These are phyloP conservation scores for Eciton burchellii DNA, from an alignment of 1,140 invertebrate genomes.

Conservation along the genomic window DNA sequence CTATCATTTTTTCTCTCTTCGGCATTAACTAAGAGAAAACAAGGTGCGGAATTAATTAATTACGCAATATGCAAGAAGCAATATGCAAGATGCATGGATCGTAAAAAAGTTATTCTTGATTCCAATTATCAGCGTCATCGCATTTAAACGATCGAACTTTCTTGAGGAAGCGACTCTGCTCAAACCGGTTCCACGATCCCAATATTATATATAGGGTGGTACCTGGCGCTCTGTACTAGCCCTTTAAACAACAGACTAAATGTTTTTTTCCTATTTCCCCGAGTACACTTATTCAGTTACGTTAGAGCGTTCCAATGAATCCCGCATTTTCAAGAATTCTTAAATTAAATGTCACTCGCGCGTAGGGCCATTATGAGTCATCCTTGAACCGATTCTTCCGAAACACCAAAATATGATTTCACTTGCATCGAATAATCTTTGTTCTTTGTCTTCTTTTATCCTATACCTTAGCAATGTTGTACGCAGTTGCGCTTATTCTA, in stretches of 20 bases:
- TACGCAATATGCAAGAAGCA: too few species aligned
- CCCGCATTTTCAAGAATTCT: background rate
- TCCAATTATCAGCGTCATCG: background rate
- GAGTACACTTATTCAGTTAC: too few species aligned
- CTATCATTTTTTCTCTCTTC: conserved; percentile 83
- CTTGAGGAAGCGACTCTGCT: conserved; percentile 66
- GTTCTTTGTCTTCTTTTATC: too few species aligned
- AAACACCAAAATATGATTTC: too few species aligned
- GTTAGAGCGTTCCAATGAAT: too few species aligned
- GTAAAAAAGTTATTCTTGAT: too few species aligned
- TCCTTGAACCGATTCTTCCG: too few species aligned
- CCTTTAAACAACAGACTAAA: background rate
- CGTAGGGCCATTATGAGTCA: too few species aligned
- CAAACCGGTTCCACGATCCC: conserved; percentile 74
- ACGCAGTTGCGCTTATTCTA: too few species aligned
- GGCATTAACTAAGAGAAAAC: background rate
- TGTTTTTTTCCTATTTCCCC: background rate
- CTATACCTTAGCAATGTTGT: too few species aligned
- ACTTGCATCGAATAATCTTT: too few species aligned
- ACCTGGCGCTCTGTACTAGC: background rate
- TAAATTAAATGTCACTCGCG: background rate
- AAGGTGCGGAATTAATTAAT: conserved; percentile 17
- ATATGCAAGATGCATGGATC: too few species aligned
- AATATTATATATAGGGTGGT: conserved; percentile 42
- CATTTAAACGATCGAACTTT: conserved; percentile 49